Evolutionary conservation across 2,888 invertebrate genomes (phyloP).

Genomic region (Nemurella pictetii): DNA sequence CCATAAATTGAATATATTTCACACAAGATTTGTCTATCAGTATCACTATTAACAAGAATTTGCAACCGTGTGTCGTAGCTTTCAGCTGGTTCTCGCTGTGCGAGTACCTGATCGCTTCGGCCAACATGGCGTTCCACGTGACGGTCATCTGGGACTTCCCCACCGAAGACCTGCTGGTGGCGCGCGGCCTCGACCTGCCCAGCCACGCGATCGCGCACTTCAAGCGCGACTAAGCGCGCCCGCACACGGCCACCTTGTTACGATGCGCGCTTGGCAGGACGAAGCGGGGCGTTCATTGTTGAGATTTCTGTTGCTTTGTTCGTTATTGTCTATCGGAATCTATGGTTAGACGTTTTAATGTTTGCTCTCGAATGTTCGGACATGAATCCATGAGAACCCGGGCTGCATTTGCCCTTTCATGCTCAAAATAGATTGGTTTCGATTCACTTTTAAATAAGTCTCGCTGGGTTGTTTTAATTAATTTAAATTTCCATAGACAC

Average conservation of each 20-base stretch:
- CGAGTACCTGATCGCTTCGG: slow-evolving; percentile 88
- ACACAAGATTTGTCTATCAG: too few relatives aligned
- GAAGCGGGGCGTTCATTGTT: too few relatives aligned
- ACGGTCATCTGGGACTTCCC: slow-evolving; percentile 87
- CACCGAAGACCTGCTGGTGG: slow-evolving; percentile 75
- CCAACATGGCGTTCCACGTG: slow-evolving; percentile 92
- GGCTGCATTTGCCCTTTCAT: too few relatives aligned
- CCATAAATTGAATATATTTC: too few relatives aligned
- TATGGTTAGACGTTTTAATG: too few relatives aligned
- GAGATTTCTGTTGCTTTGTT: not conserved
- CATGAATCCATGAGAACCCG: too few relatives aligned
- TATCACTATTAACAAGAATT: too few relatives aligned
- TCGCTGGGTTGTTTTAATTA: too few relatives aligned
- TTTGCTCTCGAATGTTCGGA: too few relatives aligned
- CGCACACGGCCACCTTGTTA: not conserved
- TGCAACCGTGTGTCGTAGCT: slow-evolving; percentile 68
- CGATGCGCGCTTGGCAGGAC: too few relatives aligned
- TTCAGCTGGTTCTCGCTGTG: slow-evolving; percentile 94
- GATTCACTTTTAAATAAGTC: too few relatives aligned
- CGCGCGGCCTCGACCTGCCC: slow-evolving; percentile 19
- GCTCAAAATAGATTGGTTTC: too few relatives aligned
- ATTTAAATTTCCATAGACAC: not conserved
- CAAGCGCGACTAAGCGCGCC: not conserved
- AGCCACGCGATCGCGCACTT: not conserved
- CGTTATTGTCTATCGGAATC: not conserved